phyloP scores from a whole-genome alignment of 2,888 invertebrate species.

The Tortricodes alternella region DNA sequence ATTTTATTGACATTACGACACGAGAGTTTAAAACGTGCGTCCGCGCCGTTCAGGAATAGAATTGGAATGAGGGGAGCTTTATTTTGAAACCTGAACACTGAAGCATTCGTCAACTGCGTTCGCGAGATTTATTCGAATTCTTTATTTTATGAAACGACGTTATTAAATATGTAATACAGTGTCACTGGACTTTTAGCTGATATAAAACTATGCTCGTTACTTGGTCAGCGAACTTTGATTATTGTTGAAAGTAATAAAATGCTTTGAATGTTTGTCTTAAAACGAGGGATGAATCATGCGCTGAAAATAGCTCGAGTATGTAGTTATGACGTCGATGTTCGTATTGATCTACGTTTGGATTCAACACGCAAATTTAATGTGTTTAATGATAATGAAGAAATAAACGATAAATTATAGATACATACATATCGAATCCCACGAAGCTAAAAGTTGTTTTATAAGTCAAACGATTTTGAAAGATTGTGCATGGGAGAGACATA shows the following conservation, averaged over 20 bases:
- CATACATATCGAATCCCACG: too few relatives aligned
- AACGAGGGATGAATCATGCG: conserved; percentile 36
- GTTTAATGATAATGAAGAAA: conserved; percentile 9
- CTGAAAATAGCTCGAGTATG: conserved; percentile 20
- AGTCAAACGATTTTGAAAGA: too few relatives aligned
- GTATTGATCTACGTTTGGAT: conserved; percentile 18
- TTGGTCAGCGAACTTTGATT: conserved; percentile 55
- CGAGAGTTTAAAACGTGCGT: conserved; percentile 60
- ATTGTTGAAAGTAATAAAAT: conserved; percentile 29
- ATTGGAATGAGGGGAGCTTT: conserved; percentile 65
- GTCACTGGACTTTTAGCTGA: conserved; percentile 23
- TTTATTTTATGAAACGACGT: conserved; percentile 3
- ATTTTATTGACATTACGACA: conserved; percentile 81
- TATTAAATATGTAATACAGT: conserved; percentile 17
- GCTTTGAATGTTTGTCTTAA: conserved; percentile 49
- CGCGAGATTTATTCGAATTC: conserved; percentile 26
- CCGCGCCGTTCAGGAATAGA: conserved; percentile 64
- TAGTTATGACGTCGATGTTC: conserved; percentile 27
- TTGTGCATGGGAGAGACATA: too few relatives aligned
- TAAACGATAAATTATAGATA: background rate
- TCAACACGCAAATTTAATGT: conserved; percentile 20
- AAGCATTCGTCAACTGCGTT: conserved; percentile 46
- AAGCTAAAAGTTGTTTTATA: background rate
- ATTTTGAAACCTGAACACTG: conserved; percentile 62
- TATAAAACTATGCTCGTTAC: conserved; percentile 40